A percentile compares a stretch with the other conserved stretches of the same genome.
Conservation (phyloP, 2,888 invertebrate species). For the Drosophila multiciliata region DNA sequence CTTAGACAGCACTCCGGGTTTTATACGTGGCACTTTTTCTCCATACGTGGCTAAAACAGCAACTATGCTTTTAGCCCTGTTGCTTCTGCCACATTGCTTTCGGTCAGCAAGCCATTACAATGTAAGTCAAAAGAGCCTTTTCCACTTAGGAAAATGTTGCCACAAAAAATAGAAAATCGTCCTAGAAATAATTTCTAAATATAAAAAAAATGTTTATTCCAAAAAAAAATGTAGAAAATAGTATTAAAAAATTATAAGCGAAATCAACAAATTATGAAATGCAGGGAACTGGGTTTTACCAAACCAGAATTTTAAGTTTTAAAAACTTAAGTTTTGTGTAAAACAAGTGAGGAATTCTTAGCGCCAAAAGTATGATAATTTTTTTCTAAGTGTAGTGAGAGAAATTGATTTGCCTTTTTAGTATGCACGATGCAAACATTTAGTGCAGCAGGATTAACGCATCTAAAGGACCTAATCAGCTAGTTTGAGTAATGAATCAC, state of each 20-base stretch:
- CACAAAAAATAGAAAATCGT: neutral
- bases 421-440: slow-evolving; percentile 9
- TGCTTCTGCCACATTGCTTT: neutral
- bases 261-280: neutral
- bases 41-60: slow-evolving; percentile 44
- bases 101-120: slow-evolving; percentile 21
- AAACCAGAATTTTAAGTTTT: neutral
- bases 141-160: neutral
- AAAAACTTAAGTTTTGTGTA: neutral
- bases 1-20: slow-evolving; percentile 39
- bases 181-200: neutral
- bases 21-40: slow-evolving; percentile 39
- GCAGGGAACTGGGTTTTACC: neutral
- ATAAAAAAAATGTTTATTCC: neutral
- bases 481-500: neutral
- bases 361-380: neutral
- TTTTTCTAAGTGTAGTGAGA: neutral
- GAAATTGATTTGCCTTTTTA: neutral
- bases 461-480: slow-evolving; percentile 12
- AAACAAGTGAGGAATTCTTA: neutral
- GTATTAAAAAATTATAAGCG: neutral
- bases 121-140: slow-evolving; percentile 1
- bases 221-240: neutral
- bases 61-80: slow-evolving; percentile 1
- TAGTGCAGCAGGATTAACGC: slow-evolving; percentile 2